phyloP scores from a whole-genome alignment of 2,797 vertebrate species.

The Aulostomus chinensis region DNA sequence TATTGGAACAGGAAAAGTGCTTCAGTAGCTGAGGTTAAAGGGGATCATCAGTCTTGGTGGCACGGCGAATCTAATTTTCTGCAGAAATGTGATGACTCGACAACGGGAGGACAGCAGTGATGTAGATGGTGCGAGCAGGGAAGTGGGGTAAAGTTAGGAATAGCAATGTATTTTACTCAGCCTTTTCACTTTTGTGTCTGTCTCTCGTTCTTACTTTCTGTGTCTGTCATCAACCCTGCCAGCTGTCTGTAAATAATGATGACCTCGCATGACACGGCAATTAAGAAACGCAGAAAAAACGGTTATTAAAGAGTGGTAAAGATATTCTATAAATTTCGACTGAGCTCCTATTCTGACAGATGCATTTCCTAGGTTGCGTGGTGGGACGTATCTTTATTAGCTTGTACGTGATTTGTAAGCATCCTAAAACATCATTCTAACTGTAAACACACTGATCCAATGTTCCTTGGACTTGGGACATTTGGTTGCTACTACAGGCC shows the following conservation, averaged over 20 bases:
- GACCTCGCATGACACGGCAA: slow-evolving; percentile 41
- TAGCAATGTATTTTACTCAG: slow-evolving; percentile 46
- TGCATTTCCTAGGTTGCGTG: no score
- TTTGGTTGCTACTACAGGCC: no score
- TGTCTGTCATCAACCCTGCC: slow-evolving; percentile 13
- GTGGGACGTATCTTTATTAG: no score
- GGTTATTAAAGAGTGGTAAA: no score
- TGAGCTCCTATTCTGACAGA: no score
- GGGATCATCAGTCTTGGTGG: slow-evolving; percentile 57
- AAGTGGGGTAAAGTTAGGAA: slow-evolving; percentile 41
- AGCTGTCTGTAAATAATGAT: slow-evolving; percentile 29
- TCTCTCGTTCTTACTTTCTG: slow-evolving; percentile 14
- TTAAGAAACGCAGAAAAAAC: slow-evolving; percentile 23
- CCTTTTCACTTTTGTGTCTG: slow-evolving; percentile 24
- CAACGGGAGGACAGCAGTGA: slow-evolving; percentile 36
- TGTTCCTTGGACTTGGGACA: no score
- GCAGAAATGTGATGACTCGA: slow-evolving; percentile 65
- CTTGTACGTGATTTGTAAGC: no score
- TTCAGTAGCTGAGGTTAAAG: slow-evolving; percentile 61
- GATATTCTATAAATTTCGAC: no score
- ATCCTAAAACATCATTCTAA: no score
- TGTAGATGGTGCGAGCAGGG: slow-evolving; percentile 12
- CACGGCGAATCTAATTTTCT: slow-evolving; percentile 60
- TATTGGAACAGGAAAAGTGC: slow-evolving; percentile 36
- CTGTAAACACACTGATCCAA: no score